These are phyloP conservation scores for Spodoptera litura DNA, from an alignment of 1,140 invertebrate genomes.

Conservation along the genomic window DNA sequence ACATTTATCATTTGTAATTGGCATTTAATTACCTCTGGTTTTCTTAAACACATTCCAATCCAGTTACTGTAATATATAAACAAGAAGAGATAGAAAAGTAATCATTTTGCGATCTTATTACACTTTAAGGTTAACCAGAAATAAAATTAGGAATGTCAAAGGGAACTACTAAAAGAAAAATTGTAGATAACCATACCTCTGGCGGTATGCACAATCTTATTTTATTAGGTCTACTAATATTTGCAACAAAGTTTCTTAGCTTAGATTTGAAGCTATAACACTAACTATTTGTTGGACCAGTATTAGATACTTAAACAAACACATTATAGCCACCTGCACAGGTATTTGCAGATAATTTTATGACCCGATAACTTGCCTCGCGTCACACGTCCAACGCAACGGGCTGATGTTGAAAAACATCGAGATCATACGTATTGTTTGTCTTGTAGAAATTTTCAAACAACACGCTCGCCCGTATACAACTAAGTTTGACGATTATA, in stretches of 20 bases:
- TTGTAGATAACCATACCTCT: too few relatives aligned
- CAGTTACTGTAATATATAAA: too few relatives aligned
- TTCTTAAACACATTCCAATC: too few relatives aligned
- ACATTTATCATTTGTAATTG: too few relatives aligned
- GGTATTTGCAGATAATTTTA: slow-evolving; percentile 26
- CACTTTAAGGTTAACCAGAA: too few relatives aligned
- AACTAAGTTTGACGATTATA: slow-evolving; percentile 47
- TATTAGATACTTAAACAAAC: neutral
- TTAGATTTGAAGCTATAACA: neutral
- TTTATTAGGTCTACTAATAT: too few relatives aligned
- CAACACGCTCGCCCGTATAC: slow-evolving; percentile 59
- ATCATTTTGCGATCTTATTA: too few relatives aligned
- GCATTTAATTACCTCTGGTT: too few relatives aligned
- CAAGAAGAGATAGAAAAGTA: too few relatives aligned
- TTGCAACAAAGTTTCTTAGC: neutral
- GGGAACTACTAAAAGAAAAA: too few relatives aligned
- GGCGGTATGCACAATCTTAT: too few relatives aligned
- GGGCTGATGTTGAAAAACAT: slow-evolving; percentile 75
- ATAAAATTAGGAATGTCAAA: too few relatives aligned
- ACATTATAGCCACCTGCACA: neutral
- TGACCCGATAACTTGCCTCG: slow-evolving; percentile 46
- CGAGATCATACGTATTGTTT: slow-evolving; percentile 73
- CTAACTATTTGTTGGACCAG: neutral
- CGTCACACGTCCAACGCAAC: slow-evolving; percentile 42
- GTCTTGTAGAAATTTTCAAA: slow-evolving; percentile 75